Evolutionary conservation across 1,140 invertebrate genomes (phyloP), one percentile per base, ranked within the genome.

Genomic region (Aphelenchoides besseyi): DNA sequence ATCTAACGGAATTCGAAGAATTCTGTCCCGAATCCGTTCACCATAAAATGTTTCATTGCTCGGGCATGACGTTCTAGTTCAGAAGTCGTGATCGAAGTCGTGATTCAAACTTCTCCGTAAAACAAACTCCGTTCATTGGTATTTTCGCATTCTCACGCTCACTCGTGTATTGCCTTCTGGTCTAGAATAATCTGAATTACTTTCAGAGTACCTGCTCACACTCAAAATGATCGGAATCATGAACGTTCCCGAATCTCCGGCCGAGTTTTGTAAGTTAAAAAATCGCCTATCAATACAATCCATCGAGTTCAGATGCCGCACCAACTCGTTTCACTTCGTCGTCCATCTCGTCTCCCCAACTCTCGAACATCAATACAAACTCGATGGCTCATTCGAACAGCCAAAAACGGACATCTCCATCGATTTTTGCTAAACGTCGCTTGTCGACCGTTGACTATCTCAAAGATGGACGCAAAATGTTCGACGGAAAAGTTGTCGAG

Each of bases 151-250:
- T 12, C 41, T 23, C 41, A 23, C 12, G 41, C 41, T 48, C 41
- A 48, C 41, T 48, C 12, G 41, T n/a, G n/a, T n/a, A n/a, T n/a
- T n/a, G n/a, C n/a, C n/a, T n/a, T n/a, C n/a, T n/a, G n/a, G n/a
- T n/a, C n/a, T n/a, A n/a, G n/a, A n/a, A n/a, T n/a, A n/a, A n/a
- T n/a, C n/a, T n/a, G n/a, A n/a, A n/a, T 23, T 23, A 23, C 41
- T 48, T 48, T 48, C 41, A 48, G 41, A 48, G 41, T 48, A 12
- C 41, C 23, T 23, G 41, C 41, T 48, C 8, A 12, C 18, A n/a
- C 37, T 71, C 2, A 71, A 70, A n/a, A 71, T 71, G 69, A 71
- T 71, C 35, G 69, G 69, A 73, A 73, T 71, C 33, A 71, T 71
- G 69, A 72, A 72, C 52, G 70, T 72, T 16, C 41, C 41, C 41